Evolutionary conservation across 2,113 vertebrate species (phyloP).

Genomic region (Anguilla japonica): DNA sequence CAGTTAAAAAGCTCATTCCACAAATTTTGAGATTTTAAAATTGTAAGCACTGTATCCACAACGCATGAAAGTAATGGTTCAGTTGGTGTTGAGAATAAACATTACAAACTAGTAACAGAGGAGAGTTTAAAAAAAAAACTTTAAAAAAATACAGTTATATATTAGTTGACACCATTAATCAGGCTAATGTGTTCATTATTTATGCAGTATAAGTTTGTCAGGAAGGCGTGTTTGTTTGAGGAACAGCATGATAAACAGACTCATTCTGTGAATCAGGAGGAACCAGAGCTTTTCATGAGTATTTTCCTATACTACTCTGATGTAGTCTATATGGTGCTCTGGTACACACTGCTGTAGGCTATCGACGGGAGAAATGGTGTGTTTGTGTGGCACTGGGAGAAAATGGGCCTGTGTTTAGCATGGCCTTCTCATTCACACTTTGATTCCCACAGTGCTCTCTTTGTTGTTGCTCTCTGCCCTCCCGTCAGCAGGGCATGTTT

Average conservation of each 20-base stretch:
- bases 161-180: neutral
- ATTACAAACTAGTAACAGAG: neutral
- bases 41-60: too few species aligned
- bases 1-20: neutral
- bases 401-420: neutral
- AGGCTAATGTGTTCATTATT: neutral
- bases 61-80: neutral
- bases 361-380: neutral
- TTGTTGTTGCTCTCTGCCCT: neutral
- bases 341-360: neutral
- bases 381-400: neutral
- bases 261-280: neutral
- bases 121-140: too few species aligned
- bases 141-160: neutral
- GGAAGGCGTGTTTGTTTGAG: neutral
- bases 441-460: neutral
- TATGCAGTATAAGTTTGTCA: neutral
- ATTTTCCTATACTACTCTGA: neutral
- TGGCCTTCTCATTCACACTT: neutral
- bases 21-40: neutral
- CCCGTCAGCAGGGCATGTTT: neutral
- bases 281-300: neutral
- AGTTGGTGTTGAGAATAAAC: neutral
- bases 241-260: too few species aligned
- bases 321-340: neutral